Conservation (phyloP, 1,140 invertebrate genomes). For the Vollenhovia emeryi region DNA sequence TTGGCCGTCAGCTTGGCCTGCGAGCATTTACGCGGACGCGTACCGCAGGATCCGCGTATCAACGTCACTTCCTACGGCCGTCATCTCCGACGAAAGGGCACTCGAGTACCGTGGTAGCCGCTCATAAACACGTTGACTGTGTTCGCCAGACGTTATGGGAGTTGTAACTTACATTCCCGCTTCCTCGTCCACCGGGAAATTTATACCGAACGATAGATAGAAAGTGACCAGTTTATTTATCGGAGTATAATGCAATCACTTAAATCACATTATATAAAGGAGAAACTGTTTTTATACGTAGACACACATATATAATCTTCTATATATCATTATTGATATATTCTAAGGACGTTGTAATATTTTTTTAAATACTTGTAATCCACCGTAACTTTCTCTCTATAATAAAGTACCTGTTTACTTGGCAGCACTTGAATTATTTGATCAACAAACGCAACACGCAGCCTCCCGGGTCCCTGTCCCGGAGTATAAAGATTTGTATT, state of each 20-base stretch:
- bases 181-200: conserved; percentile 1
- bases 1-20: not conserved
- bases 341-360: not conserved
- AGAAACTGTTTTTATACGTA: not conserved
- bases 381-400: not conserved
- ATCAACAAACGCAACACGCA: not conserved
- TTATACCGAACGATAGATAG: not conserved
- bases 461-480: not conserved
- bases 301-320: not conserved
- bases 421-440: not conserved
- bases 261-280: conserved; percentile 6
- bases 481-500: not conserved
- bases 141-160: not conserved
- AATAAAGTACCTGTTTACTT: not conserved
- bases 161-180: not conserved
- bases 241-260: not conserved
- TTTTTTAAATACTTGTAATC: not conserved
- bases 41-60: conserved; percentile 36
- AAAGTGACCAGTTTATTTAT: not conserved
- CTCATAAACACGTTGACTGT: conserved; percentile 25
- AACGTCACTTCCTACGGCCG: conserved; percentile 24
- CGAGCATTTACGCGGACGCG: not conserved
- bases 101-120: conserved; percentile 35
- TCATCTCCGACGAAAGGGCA: conserved; percentile 31
- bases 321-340: not conserved